Base-by-base conservation (phyloP, 2,888 invertebrate species). In the Diplolepis rosae region DNA sequence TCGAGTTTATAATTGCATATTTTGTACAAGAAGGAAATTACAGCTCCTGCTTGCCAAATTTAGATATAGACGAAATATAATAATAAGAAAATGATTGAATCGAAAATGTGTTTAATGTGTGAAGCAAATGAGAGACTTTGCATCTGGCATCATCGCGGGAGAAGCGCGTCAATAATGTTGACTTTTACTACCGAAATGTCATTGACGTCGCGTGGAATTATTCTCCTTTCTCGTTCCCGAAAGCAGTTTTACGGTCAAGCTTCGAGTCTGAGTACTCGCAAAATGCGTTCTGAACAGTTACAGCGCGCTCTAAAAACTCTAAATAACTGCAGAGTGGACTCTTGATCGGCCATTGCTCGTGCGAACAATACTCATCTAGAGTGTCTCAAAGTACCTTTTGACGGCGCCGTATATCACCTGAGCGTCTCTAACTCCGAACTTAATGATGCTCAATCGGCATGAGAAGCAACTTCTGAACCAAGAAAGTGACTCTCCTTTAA, bases 151-250 rank as follows among this genome's bases (percentile, higher is more conserved):
- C 13, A 39, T 61, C 35, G 35, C n/a, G 24, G 28, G 22, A 56
- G 56, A 56, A 56, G 56, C 75, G 72, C 74, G 73, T 79, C 79
- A 73, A 80, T 80, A 78, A 81, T 81, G 72, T 50, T 74, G 81
- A 77, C 76, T 77, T 82, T 83, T 79, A 82, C 77, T 77, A 70
- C 78, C 77, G 74, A 82, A 77, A 78, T 78, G 83, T 78, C 77
- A 77, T 75, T 73, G 79, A 82, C 79, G 81, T 76, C 74, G 69
- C 77, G 77, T 74, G 69, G 52, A 67, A 78, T 77, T 72, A 74
- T 71, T 66, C 70, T 65, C 72, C 52, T 61, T 70, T 65, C 74
- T 72, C 73, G 73, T 75, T 69, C 39, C 66, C 69, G 65, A 75
- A 72, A 56, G 65, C 72, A 75, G 71, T 78, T 84, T 82, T 79